These are phyloP conservation scores for Hydra vulgaris DNA, from an alignment of 30 jellyfish, hydroid and myxozoan species.

Conservation along the genomic window DNA sequence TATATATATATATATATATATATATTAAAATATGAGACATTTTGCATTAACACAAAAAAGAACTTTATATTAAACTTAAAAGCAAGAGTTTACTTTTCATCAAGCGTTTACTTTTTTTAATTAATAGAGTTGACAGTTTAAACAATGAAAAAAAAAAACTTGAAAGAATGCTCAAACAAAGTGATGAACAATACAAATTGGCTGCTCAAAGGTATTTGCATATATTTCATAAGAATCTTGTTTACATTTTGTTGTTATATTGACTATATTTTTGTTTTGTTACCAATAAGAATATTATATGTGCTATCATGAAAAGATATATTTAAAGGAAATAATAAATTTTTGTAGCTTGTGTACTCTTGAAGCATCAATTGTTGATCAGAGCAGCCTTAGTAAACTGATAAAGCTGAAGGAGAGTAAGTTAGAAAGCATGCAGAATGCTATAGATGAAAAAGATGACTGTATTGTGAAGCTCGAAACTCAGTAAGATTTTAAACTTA, in stretches of 20 bases:
- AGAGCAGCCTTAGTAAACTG: slow-evolving; percentile 76
- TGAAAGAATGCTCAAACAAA: slow-evolving; percentile 49
- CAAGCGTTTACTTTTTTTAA: not conserved
- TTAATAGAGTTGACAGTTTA: slow-evolving; percentile 7
- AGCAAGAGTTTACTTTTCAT: not conserved
- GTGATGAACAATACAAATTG: slow-evolving; percentile 55
- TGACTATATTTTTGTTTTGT: too few species aligned
- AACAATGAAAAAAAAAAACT: slow-evolving; percentile 41
- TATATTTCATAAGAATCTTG: too few species aligned
- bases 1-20: too few species aligned
- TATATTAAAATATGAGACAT: too few species aligned
- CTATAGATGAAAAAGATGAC: slow-evolving; percentile 66
- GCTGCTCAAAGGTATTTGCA: slow-evolving; percentile 50
- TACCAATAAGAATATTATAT: too few species aligned
- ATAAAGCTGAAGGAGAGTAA: slow-evolving; percentile 64
- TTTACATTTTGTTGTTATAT: too few species aligned
- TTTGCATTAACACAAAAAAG: too few species aligned
- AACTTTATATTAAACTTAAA: too few species aligned
- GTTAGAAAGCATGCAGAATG: slow-evolving; percentile 42
- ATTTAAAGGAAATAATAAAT: too few species aligned
- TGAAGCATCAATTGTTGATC: slow-evolving; percentile 84
- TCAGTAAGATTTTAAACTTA: slow-evolving; percentile 62
- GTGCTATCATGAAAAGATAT: too few species aligned
- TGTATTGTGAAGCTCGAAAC: slow-evolving; percentile 51
- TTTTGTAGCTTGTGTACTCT: slow-evolving; percentile 54